Evolutionary conservation across 1,140 invertebrate species (phyloP).

Genomic region (Macrocentrus cingulum): DNA sequence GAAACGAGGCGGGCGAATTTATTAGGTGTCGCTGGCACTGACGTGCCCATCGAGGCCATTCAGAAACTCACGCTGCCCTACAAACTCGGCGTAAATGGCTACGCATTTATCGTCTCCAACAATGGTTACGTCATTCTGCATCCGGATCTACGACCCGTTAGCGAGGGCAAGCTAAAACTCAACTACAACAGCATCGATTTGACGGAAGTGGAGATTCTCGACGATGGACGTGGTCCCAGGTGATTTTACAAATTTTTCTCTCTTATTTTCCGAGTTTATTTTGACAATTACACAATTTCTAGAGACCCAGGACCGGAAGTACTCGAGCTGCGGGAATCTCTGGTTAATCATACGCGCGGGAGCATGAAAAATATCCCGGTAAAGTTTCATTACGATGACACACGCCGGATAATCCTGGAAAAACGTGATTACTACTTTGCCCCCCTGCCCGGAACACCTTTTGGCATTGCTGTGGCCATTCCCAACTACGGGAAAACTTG

Average conservation of each 20-base stretch:
- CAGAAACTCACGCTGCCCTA: slow-evolving; percentile 82
- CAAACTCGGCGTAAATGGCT: slow-evolving; percentile 92
- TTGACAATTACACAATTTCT: slow-evolving; percentile 1
- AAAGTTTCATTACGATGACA: slow-evolving; percentile 79
- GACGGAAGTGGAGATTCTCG: slow-evolving; percentile 89
- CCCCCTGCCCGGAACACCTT: slow-evolving; percentile 79
- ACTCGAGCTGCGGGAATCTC: slow-evolving; percentile 66
- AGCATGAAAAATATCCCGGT: slow-evolving; percentile 69
- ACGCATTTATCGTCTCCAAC: slow-evolving; percentile 93
- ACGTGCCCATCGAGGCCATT: slow-evolving; percentile 90
- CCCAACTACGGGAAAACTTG: slow-evolving; percentile 80
- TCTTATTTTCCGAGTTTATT: neutral
- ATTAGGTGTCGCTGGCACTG: slow-evolving; percentile 89
- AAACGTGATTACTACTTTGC: slow-evolving; percentile 83
- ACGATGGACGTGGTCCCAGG: slow-evolving; percentile 65
- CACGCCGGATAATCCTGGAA: slow-evolving; percentile 78
- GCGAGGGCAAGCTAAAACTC: slow-evolving; percentile 75
- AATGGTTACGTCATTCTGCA: slow-evolving; percentile 91
- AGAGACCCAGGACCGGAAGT: slow-evolving; percentile 55
- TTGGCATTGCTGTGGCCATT: slow-evolving; percentile 80
- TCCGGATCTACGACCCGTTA: slow-evolving; percentile 74
- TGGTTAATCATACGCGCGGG: slow-evolving; percentile 73
- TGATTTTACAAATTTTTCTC: slow-evolving; percentile 30
- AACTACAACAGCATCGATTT: slow-evolving; percentile 96
- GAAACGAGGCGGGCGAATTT: slow-evolving; percentile 69